phyloP scores from a whole-genome alignment of 2,113 vertebrate genomes.

The Apodemus speciosus region DNA sequence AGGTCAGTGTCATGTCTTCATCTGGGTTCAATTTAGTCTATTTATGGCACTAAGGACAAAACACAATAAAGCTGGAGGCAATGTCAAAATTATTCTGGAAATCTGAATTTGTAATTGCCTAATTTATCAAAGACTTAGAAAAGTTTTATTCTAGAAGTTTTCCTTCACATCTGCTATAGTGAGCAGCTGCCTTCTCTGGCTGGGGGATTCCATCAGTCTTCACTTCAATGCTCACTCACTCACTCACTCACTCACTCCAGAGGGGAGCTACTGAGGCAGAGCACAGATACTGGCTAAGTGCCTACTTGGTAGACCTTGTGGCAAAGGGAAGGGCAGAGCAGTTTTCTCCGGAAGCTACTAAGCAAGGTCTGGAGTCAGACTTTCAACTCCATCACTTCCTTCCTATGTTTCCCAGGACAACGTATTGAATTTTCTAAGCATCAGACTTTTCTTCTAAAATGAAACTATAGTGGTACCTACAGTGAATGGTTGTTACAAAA shows the following conservation, averaged over 20 bases:
- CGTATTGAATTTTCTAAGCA: slow-evolving; percentile 34
- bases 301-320: neutral
- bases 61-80: slow-evolving; percentile 4
- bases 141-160: slow-evolving; percentile 18
- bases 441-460: slow-evolving; percentile 29
- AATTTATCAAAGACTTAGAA: slow-evolving; percentile 11
- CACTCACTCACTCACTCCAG: no score
- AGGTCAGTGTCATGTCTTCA: neutral
- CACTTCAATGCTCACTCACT: neutral
- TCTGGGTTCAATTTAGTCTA: slow-evolving; percentile 9
- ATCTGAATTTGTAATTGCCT: slow-evolving; percentile 18
- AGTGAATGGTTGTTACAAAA: neutral
- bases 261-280: neutral
- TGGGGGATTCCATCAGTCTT: neutral
- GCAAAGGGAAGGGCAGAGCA: neutral
- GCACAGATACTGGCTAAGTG: neutral
- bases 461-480: neutral
- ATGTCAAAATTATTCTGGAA: slow-evolving; percentile 41
- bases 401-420: neutral
- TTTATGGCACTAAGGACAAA: neutral
- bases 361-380: neutral
- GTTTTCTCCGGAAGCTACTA: neutral
- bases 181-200: neutral
- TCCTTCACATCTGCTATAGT: neutral
- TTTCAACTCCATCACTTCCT: neutral